Conservation (phyloP, 2,113 vertebrate genomes). For the Ursus arctos region DNA sequence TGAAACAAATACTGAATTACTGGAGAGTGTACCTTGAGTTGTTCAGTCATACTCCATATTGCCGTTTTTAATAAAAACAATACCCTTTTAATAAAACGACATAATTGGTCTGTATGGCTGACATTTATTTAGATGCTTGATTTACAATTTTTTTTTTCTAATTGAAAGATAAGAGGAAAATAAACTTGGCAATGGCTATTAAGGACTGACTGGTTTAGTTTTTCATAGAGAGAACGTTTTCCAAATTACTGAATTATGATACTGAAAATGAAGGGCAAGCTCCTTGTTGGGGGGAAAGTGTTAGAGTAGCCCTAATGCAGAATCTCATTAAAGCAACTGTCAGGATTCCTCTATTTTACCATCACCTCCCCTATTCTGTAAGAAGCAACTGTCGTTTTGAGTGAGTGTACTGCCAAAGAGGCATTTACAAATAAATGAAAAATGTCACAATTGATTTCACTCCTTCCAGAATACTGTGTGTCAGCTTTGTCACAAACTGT, state of each 20-base stretch:
- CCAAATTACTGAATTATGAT: slow-evolving; percentile 90
- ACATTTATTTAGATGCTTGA: background rate
- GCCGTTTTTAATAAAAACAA: background rate
- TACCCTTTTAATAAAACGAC: background rate
- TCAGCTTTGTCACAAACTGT: slow-evolving; percentile 97
- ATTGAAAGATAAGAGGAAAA: slow-evolving; percentile 74
- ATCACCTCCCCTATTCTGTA: slow-evolving; percentile 92
- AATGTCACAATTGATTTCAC: slow-evolving; percentile 99
- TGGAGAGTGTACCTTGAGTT: background rate
- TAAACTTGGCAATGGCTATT: slow-evolving; percentile 84
- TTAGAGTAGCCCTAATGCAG: slow-evolving; percentile 93
- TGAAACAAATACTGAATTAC: background rate
- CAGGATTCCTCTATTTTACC: slow-evolving; percentile 95
- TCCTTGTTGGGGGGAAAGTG: slow-evolving; percentile 90
- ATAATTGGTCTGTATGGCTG: slow-evolving; percentile 58
- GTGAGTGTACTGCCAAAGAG: slow-evolving; percentile 95
- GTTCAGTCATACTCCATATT: background rate
- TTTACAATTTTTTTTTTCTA: slow-evolving; percentile 61
- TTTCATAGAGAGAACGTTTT: slow-evolving; percentile 91
- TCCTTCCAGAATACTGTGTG: slow-evolving; percentile 90
- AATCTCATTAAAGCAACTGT: slow-evolving; percentile 99
- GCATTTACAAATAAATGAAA: slow-evolving; percentile 99
- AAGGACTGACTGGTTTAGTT: slow-evolving; percentile 88
- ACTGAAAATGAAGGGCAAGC: slow-evolving; percentile 93
- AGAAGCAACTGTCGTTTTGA: slow-evolving; percentile 96